phyloP scores from a whole-genome alignment of 2,797 vertebrate species.

The Tragelaphus oryx region DNA sequence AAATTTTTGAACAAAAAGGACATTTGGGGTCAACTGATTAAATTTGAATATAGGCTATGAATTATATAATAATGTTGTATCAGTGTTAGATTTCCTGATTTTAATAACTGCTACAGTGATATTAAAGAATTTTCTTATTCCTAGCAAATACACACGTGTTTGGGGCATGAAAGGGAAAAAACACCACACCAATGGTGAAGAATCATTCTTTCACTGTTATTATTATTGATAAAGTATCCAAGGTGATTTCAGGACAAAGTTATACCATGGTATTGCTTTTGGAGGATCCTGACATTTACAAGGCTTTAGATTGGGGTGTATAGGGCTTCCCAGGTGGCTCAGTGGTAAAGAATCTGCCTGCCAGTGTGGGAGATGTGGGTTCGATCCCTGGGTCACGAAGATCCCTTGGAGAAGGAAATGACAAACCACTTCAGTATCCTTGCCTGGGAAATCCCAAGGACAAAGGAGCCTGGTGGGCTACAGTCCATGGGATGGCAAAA shows the following conservation, averaged over 20 bases:
- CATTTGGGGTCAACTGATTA: not conserved
- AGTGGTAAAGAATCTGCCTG: not conserved
- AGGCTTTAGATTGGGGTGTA: not conserved
- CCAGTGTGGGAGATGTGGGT: not conserved
- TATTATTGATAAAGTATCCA: not conserved
- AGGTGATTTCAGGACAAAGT: not conserved
- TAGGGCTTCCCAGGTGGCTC: not conserved
- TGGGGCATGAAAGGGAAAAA: not conserved
- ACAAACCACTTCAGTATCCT: not conserved
- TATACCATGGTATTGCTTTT: not conserved
- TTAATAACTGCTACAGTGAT: not conserved
- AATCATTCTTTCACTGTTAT: not conserved
- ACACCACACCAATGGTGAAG: not conserved
- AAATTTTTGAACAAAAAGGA: not conserved
- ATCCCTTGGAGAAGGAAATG: not conserved
- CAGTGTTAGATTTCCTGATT: not conserved
- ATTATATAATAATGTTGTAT: not conserved
- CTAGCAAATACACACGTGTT: not conserved
- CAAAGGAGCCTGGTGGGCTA: not conserved
- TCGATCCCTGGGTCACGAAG: not conserved
- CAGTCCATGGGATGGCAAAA: not conserved
- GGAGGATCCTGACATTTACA: not conserved
- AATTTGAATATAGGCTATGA: not conserved
- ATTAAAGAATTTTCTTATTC: constrained; percentile 11
- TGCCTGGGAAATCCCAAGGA: not conserved